These are phyloP conservation scores for Agrotis puta DNA, from an alignment of 2,888 invertebrate species.

Conservation along the genomic window DNA sequence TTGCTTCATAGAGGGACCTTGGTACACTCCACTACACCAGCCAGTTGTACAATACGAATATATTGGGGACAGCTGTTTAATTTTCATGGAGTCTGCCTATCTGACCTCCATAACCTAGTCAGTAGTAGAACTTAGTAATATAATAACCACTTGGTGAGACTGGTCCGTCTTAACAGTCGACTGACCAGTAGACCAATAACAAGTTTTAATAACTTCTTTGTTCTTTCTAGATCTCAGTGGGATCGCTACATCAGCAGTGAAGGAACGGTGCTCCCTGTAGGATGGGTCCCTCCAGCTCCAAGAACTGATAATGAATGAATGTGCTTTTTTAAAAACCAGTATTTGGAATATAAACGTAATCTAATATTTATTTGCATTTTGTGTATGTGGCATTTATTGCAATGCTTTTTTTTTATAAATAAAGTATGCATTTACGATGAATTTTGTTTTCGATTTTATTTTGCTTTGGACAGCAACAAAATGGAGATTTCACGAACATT, in stretches of 20 bases:
- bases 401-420: slow-evolving; percentile 59
- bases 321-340: slow-evolving; percentile 27
- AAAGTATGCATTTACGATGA: slow-evolving; percentile 23
- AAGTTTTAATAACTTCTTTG: not conserved
- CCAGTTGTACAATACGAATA: too few relatives aligned
- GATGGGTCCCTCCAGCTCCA: slow-evolving; percentile 92
- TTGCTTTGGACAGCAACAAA: not conserved
- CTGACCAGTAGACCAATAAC: too few relatives aligned
- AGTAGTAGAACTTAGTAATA: too few relatives aligned
- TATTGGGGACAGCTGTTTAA: too few relatives aligned
- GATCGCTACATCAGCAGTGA: slow-evolving; percentile 82
- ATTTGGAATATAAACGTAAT: slow-evolving; percentile 47
- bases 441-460: too few relatives aligned
- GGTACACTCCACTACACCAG: too few relatives aligned
- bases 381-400: slow-evolving; percentile 56
- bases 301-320: slow-evolving; percentile 30
- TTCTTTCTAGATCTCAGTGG: slow-evolving; percentile 89
- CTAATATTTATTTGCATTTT: slow-evolving; percentile 56
- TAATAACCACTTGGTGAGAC: too few relatives aligned
- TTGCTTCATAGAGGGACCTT: too few relatives aligned
- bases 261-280: slow-evolving; percentile 92
- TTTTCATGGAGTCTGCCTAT: too few relatives aligned
- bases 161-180: too few relatives aligned
- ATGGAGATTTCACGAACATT: not conserved
- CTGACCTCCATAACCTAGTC: too few relatives aligned